A percentile compares a stretch with the other conserved stretches of the same genome.
These are phyloP conservation scores for Clitarchus hookeri DNA, from an alignment of 2,888 invertebrate species.

Conservation along the genomic window DNA sequence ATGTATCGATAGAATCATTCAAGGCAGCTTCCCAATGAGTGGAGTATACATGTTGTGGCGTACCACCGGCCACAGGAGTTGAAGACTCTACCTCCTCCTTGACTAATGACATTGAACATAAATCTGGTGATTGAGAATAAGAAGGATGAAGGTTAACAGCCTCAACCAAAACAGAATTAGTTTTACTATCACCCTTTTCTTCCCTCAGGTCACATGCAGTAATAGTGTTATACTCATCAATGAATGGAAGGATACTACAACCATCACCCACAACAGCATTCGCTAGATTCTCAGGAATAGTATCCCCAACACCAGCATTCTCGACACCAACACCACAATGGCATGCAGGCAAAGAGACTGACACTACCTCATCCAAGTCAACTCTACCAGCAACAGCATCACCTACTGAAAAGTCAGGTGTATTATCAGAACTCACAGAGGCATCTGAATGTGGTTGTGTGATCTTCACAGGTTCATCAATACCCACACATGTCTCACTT, in stretches of 20 bases:
- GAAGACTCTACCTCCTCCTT: not conserved
- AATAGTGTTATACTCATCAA: not conserved
- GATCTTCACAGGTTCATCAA: not conserved
- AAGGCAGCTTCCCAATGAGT: not conserved
- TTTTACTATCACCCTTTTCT: not conserved
- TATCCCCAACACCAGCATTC: not conserved
- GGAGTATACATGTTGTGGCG: not conserved
- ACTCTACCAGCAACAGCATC: not conserved
- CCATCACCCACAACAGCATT: not conserved
- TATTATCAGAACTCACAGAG: not conserved
- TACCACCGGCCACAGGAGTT: not conserved
- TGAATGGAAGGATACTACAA: not conserved
- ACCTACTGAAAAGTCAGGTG: not conserved
- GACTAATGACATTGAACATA: not conserved
- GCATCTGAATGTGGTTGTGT: not conserved
- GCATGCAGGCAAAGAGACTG: not conserved
- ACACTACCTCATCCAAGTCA: not conserved
- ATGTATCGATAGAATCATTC: constrained; percentile 23
- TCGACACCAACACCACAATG: not conserved
- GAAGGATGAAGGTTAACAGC: not conserved
- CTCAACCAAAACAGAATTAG: not conserved
- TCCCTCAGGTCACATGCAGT: not conserved
- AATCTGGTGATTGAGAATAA: not conserved
- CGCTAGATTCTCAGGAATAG: not conserved
- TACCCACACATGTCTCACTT: not conserved